A percentile compares a stretch with the other conserved stretches of the same genome.
Evolutionary conservation across 2,113 vertebrate genomes (phyloP).

Genomic region (Macaca nemestrina): DNA sequence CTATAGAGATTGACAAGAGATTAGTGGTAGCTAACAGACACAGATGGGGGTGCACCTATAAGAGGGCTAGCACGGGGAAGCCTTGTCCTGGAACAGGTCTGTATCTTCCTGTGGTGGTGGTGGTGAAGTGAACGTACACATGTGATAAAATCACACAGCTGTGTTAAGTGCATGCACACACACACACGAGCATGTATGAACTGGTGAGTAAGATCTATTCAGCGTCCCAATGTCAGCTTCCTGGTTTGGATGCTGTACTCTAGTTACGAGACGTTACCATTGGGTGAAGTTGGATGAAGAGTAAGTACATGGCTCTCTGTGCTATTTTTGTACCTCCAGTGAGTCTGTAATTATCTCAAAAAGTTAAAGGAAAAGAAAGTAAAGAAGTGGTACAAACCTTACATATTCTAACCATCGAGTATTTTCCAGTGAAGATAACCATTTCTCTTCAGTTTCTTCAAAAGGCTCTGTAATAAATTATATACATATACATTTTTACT

Average conservation of each 20-base stretch:
- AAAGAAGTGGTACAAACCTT: constrained; percentile 85
- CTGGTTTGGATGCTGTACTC: not conserved
- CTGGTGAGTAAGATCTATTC: not conserved
- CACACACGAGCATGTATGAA: rapidly evolving
- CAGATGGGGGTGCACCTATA: rapidly evolving
- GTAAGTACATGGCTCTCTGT: not conserved
- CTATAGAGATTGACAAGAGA: not conserved
- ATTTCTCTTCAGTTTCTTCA: constrained; percentile 97
- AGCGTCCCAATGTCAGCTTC: not conserved
- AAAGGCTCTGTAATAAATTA: constrained; percentile 87
- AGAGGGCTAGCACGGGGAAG: not conserved
- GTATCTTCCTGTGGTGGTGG: not conserved
- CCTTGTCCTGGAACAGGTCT: too few species aligned
- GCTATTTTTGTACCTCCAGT: not conserved
- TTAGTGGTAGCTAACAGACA: not conserved
- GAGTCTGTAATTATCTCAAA: not conserved
- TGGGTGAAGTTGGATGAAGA: not conserved
- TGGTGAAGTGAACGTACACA: rapidly evolving
- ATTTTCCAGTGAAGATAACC: constrained; percentile 94
- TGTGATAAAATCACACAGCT: rapidly evolving
- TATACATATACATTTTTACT: not conserved
- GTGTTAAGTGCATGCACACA: rapidly evolving
- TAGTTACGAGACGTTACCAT: not conserved
- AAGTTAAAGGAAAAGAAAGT: not conserved
- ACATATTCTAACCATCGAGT: constrained; percentile 95